A percentile compares a stretch with the other conserved stretches of the same genome.
phyloP scores from a whole-genome alignment of 2,797 vertebrate species.

The Sebastes itinus region DNA sequence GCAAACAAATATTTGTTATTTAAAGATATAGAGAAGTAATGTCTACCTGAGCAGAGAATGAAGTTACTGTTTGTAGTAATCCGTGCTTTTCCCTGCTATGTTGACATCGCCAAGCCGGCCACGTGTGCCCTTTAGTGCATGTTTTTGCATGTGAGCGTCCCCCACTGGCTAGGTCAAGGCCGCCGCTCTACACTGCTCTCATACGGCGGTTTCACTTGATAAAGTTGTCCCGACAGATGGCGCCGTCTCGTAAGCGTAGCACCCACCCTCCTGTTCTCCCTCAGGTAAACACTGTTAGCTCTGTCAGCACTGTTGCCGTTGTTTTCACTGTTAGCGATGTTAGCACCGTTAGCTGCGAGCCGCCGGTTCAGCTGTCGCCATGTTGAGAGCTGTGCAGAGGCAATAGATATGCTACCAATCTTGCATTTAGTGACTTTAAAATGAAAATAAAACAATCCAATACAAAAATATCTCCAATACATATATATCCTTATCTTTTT shows the following conservation, averaged over 20 bases:
- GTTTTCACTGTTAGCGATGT: neutral
- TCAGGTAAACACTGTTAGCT: neutral
- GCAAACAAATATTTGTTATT: neutral
- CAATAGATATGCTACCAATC: too few relatives aligned
- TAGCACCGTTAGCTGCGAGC: neutral
- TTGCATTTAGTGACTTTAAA: too few relatives aligned
- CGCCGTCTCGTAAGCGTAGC: too few relatives aligned
- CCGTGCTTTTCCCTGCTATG: too few relatives aligned
- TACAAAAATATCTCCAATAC: neutral
- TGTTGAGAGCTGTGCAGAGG: too few relatives aligned
- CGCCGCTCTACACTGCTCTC: too few relatives aligned
- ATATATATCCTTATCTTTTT: neutral
- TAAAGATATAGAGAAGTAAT: neutral
- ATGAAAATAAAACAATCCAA: neutral
- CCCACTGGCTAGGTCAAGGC: too few relatives aligned
- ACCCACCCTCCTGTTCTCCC: too few relatives aligned
- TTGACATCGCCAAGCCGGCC: too few relatives aligned
- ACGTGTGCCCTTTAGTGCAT: neutral
- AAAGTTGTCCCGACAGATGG: too few relatives aligned
- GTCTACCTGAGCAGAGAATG: neutral
- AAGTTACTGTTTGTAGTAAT: neutral
- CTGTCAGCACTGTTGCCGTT: neutral
- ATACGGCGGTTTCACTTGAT: rapidly evolving
- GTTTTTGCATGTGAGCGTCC: too few relatives aligned
- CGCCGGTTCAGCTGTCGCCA: too few relatives aligned